Evolutionary conservation across 2,888 invertebrate species (phyloP).

Genomic region (Phalangium opilio): DNA sequence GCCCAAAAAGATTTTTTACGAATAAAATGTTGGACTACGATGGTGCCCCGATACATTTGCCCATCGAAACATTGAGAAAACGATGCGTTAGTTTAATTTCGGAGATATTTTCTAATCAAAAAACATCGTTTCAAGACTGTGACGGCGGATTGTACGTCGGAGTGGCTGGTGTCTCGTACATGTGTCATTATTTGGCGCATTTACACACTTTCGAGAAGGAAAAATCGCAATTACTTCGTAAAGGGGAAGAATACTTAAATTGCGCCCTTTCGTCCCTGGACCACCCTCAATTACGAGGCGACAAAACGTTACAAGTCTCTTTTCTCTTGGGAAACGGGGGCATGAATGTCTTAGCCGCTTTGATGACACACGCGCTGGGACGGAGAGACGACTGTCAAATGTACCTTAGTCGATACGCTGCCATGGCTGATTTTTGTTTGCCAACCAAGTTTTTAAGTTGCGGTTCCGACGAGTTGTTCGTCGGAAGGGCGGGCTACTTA

Average conservation of each 20-base stretch:
- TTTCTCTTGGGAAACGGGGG: conserved; percentile 68
- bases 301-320: conserved; percentile 44
- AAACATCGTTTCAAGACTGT: conserved; percentile 12
- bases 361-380: conserved; percentile 32
- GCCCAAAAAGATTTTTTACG: conserved; percentile 9
- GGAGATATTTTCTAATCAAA: conserved; percentile 7
- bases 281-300: conserved; percentile 28
- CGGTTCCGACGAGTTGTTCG: conserved; percentile 63
- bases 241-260: conserved; percentile 45
- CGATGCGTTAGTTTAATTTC: conserved; percentile 3
- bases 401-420: conserved; percentile 33
- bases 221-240: conserved; percentile 36
- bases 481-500: conserved; percentile 68
- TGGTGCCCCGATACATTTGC: conserved; percentile 3
- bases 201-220: conserved; percentile 30
- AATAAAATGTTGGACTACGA: conserved; percentile 10
- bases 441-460: conserved; percentile 30
- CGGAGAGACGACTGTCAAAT: conserved; percentile 28
- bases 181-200: conserved; percentile 53
- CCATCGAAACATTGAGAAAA: conserved; percentile 2
- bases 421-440: conserved; percentile 35
- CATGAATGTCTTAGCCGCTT: conserved; percentile 48
- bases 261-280: conserved; percentile 42
- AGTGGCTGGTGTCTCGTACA: conserved; percentile 52
- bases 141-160: conserved; percentile 55